Percentiles rank a stretch among this genome's conserved stretches.
phyloP scores from a whole-genome alignment of 2,888 invertebrate genomes.

The Cephus pulcher region DNA sequence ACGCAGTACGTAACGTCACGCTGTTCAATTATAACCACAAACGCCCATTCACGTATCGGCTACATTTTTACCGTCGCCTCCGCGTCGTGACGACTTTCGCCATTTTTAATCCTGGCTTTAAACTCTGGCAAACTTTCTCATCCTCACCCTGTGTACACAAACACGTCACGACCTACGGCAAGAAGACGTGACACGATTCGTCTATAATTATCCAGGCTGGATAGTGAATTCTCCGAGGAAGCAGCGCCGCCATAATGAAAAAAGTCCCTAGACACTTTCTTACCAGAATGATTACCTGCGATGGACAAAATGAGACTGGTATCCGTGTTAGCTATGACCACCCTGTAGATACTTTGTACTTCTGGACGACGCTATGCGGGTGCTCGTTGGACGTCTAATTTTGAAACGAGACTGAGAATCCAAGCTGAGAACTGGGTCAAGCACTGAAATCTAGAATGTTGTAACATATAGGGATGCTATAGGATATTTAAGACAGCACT shows the following conservation, averaged over 20 bases:
- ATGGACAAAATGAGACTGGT: neutral
- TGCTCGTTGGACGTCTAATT: conserved; percentile 50
- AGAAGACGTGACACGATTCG: neutral
- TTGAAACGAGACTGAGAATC: conserved; percentile 44
- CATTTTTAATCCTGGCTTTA: neutral
- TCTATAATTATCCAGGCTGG: neutral
- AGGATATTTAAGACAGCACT: neutral
- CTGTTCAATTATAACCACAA: neutral
- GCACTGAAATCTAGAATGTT: conserved; percentile 45
- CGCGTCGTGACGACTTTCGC: neutral
- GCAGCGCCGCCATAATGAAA: neutral
- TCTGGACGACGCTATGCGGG: conserved; percentile 22
- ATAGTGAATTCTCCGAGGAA: neutral
- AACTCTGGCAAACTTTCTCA: neutral
- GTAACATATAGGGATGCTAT: conserved; percentile 26
- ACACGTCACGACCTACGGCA: neutral
- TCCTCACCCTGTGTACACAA: neutral
- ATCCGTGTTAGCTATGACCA: neutral
- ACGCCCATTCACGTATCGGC: neutral
- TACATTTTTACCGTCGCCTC: neutral
- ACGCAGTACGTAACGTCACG: neutral
- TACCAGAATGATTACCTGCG: neutral
- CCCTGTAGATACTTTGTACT: neutral
- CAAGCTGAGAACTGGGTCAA: conserved; percentile 49
- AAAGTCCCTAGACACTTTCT: neutral